phyloP scores from a whole-genome alignment of 2,113 vertebrate species.

The Entelurus aequoreus region DNA sequence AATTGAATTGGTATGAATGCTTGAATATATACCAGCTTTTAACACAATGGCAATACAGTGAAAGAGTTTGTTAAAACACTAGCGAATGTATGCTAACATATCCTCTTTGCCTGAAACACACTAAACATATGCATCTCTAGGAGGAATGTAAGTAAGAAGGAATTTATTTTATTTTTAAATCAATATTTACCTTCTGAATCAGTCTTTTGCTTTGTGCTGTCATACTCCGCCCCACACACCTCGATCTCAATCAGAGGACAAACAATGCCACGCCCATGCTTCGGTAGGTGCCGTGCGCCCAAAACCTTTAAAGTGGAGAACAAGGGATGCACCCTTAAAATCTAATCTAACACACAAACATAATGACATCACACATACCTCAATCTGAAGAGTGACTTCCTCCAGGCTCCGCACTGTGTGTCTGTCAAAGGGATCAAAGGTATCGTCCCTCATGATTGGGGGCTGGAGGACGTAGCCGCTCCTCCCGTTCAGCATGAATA shows the following conservation, averaged over 20 bases:
- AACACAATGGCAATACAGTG: no score
- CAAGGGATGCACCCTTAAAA: background rate
- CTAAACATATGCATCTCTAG: no score
- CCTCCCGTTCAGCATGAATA: conserved; percentile 89
- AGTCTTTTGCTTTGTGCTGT: conserved; percentile 89
- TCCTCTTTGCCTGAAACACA: no score
- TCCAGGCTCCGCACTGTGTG: conserved; percentile 80
- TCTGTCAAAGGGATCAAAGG: conserved; percentile 93
- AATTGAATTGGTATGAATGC: no score
- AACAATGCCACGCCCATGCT: conserved; percentile 93
- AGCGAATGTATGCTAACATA: no score
- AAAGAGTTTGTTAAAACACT: no score
- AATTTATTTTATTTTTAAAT: background rate
- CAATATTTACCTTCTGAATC: conserved; percentile 84
- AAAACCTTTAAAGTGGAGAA: conserved; percentile 74
- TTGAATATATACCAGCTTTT: no score
- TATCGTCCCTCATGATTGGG: conserved; percentile 86
- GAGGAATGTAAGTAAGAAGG: background rate
- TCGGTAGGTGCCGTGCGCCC: conserved; percentile 92
- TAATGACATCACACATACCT: conserved; percentile 60
- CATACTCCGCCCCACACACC: conserved; percentile 91
- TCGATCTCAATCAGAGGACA: conserved; percentile 96
- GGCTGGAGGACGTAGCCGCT: conserved; percentile 94
- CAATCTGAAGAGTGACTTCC: conserved; percentile 77
- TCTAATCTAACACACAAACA: background rate